These are phyloP conservation scores for Argopecten irradians DNA, from an alignment of 1,140 invertebrate genomes.

Conservation along the genomic window DNA sequence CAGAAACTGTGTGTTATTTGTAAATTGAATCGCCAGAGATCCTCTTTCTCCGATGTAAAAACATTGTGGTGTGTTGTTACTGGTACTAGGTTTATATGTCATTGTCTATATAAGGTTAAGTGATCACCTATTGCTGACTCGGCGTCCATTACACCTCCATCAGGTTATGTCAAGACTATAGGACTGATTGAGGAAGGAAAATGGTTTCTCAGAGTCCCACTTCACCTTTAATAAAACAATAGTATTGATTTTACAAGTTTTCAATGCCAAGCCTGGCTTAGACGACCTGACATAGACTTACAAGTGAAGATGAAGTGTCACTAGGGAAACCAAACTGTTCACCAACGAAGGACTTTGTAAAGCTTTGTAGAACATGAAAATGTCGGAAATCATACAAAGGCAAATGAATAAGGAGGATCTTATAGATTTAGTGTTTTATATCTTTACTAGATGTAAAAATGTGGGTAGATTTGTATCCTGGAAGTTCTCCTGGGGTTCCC, in stretches of 20 bases:
- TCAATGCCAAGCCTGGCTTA: not conserved
- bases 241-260: not conserved
- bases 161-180: not conserved
- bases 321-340: conserved; percentile 1
- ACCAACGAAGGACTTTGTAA: not conserved
- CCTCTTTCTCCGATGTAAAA: not conserved
- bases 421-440: not conserved
- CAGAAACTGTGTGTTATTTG: not conserved
- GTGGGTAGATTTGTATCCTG: not conserved
- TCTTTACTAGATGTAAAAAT: not conserved
- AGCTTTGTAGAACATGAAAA: not conserved
- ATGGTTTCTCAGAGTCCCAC: not conserved
- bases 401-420: not conserved
- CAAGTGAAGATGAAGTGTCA: not conserved
- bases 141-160: not conserved
- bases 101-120: not conserved
- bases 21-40: not conserved
- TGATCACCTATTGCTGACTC: not conserved
- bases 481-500: not conserved
- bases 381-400: not conserved
- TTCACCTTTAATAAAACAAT: conserved; percentile 11
- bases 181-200: not conserved
- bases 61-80: not conserved
- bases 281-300: not conserved
- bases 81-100: too few relatives aligned